Evolutionary conservation across 2,113 vertebrate species (phyloP).

Genomic region (Grallaria varia): DNA sequence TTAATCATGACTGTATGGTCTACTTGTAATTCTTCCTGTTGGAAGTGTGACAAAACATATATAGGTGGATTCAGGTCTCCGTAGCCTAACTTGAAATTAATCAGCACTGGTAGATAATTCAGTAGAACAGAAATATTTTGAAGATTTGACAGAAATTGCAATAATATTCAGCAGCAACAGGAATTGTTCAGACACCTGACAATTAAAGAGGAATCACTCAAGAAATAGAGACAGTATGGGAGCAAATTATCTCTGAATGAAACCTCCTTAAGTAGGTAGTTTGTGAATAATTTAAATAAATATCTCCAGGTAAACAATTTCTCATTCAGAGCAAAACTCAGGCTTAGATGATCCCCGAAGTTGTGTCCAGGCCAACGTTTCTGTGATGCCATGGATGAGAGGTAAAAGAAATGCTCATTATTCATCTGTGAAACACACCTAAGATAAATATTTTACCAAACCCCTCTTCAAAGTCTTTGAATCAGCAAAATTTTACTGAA

Average conservation of each 20-base stretch:
- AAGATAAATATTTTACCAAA: not conserved
- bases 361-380: not conserved
- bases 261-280: not conserved
- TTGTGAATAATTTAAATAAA: not conserved
- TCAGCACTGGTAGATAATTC: not conserved
- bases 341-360: fast-evolving
- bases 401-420: not conserved
- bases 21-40: not conserved
- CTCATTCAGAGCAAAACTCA: not conserved
- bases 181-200: not conserved
- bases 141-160: not conserved
- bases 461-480: not conserved
- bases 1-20: not conserved
- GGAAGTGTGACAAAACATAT: not conserved
- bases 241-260: not conserved
- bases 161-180: not conserved
- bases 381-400: not conserved
- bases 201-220: not conserved
- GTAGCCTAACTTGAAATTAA: not conserved
- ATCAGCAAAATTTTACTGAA: not conserved
- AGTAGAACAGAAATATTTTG: not conserved
- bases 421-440: not conserved
- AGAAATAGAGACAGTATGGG: not conserved
- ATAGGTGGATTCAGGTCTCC: not conserved
- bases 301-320: not conserved